Evolutionary conservation across 1,140 invertebrate genomes (phyloP).

Genomic region (Drosophila varians): DNA sequence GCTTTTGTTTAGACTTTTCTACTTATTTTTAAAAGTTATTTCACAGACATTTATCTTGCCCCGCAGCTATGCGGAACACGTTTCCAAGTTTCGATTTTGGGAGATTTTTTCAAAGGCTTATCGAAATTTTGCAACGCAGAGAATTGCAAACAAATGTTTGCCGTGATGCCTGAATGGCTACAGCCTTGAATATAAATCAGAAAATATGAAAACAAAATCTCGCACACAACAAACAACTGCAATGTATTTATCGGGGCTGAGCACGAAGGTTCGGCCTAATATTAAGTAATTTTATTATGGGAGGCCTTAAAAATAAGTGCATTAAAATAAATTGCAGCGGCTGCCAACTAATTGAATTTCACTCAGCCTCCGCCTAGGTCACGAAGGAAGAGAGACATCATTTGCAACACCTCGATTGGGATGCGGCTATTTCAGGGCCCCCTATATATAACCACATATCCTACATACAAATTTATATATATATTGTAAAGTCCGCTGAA

Average conservation of each 20-base stretch:
- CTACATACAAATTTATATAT: constrained; percentile 28
- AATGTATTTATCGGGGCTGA: constrained; percentile 41
- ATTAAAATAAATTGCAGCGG: constrained; percentile 69
- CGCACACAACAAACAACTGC: constrained; percentile 5
- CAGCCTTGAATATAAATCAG: constrained; percentile 56
- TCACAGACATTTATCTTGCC: constrained; percentile 26
- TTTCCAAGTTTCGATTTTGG: constrained; percentile 21
- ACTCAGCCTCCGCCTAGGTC: constrained; percentile 59
- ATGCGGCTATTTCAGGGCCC: not conserved
- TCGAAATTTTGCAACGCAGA: constrained; percentile 24
- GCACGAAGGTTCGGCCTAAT: constrained; percentile 49
- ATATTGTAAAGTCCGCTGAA: constrained; percentile 73
- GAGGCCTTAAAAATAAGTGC: constrained; percentile 60
- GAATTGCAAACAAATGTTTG: constrained; percentile 61
- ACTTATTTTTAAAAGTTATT: constrained; percentile 29
- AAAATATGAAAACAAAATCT: constrained; percentile 23
- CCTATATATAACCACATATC: constrained; percentile 2
- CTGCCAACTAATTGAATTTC: constrained; percentile 78
- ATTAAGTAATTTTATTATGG: constrained; percentile 70
- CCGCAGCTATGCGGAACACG: constrained; percentile 33
- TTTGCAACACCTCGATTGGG: constrained; percentile 55
- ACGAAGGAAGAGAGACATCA: constrained; percentile 51
- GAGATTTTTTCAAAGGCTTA: constrained; percentile 18
- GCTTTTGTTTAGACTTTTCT: constrained; percentile 30
- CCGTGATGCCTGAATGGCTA: constrained; percentile 55